Evolutionary conservation across 2,888 invertebrate species (phyloP).

Genomic region (Furcula furcula): DNA sequence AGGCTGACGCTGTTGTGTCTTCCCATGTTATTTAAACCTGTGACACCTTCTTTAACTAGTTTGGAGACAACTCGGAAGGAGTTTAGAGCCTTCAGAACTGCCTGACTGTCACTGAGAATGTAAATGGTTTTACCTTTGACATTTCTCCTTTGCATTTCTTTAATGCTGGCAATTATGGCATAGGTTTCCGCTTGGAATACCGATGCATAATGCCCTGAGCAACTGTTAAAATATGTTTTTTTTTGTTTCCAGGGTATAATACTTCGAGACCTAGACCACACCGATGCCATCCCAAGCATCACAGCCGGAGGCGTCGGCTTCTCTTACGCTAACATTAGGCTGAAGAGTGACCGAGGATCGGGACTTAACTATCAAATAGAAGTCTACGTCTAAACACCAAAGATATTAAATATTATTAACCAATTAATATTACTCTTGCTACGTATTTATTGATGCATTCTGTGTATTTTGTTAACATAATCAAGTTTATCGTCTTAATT

Average conservation of each 20-base stretch:
- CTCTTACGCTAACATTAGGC: slow-evolving; percentile 65
- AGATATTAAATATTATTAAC: background rate
- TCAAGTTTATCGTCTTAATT: background rate
- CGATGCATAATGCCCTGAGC: too few relatives aligned
- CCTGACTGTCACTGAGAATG: too few relatives aligned
- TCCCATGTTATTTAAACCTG: too few relatives aligned
- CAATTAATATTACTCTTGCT: background rate
- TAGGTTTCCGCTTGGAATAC: too few relatives aligned
- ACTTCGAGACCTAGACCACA: slow-evolving; percentile 69
- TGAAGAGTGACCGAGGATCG: slow-evolving; percentile 69
- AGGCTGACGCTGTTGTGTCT: too few relatives aligned
- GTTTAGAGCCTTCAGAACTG: too few relatives aligned
- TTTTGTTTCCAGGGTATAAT: slow-evolving; percentile 63
- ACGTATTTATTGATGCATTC: background rate
- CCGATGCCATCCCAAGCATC: slow-evolving; percentile 54
- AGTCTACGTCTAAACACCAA: slow-evolving; percentile 51
- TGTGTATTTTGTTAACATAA: background rate
- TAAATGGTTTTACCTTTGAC: too few relatives aligned
- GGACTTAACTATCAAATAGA: slow-evolving; percentile 73
- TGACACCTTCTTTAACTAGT: too few relatives aligned
- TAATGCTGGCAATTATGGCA: too few relatives aligned
- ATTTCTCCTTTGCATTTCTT: too few relatives aligned
- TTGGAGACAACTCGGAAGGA: too few relatives aligned
- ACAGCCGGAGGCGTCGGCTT: slow-evolving; percentile 73
- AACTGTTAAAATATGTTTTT: too few relatives aligned